phyloP scores from a whole-genome alignment of 2,888 invertebrate species.

The Drosophila sordidula region DNA sequence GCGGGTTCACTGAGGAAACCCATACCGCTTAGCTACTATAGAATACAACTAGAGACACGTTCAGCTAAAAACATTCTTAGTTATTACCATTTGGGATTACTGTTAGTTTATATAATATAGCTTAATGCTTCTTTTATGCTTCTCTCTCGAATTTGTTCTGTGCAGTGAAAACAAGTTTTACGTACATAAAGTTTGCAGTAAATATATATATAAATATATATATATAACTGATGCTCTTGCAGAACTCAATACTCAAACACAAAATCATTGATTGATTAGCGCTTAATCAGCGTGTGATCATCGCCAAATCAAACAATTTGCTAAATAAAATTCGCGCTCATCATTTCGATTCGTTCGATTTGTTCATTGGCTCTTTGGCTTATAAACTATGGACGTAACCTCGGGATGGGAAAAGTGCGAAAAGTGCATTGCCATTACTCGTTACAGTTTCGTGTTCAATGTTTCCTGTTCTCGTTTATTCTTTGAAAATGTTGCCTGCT shows the following conservation, averaged over 20 bases:
- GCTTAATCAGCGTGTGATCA: conserved; percentile 2
- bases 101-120: conserved; percentile 42
- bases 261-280: conserved; percentile 7
- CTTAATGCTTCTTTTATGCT: conserved; percentile 26
- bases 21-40: conserved; percentile 67
- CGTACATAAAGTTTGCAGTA: conserved; percentile 13
- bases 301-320: conserved; percentile 4
- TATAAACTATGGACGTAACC: conserved; percentile 85
- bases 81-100: conserved; percentile 52
- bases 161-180: conserved; percentile 45
- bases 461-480: conserved; percentile 19
- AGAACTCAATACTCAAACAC: conserved; percentile 22
- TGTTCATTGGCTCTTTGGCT: conserved; percentile 74
- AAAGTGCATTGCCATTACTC: conserved; percentile 80
- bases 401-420: conserved; percentile 85
- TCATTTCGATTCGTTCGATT: conserved; percentile 42
- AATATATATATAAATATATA: conserved; percentile 6
- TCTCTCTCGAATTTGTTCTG: conserved; percentile 36
- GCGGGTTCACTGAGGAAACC: conserved; percentile 51
- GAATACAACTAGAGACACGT: conserved; percentile 73
- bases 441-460: conserved; percentile 39
- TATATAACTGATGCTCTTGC: conserved; percentile 18
- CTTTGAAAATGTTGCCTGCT: conserved; percentile 15
- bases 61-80: conserved; percentile 77
- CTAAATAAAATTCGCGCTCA: conserved; percentile 26